These are phyloP conservation scores for Mimumesa dahlbomi DNA, from an alignment of 2,888 invertebrate genomes.

Conservation along the genomic window DNA sequence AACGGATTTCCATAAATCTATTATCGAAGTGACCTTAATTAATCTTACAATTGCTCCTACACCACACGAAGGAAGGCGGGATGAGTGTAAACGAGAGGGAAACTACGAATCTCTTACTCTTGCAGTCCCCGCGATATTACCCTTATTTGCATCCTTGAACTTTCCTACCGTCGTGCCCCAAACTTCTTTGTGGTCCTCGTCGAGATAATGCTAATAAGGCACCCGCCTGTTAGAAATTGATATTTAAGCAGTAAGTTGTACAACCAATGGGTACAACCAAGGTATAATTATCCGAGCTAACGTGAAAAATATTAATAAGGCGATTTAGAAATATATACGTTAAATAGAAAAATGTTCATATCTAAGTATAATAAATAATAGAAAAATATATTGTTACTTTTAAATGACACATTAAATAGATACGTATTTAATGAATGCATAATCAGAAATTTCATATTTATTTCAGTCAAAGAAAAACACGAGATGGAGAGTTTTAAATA, in stretches of 20 bases:
- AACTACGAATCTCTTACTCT: constrained; percentile 35
- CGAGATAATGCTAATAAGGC: constrained; percentile 61
- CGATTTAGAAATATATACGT: not conserved
- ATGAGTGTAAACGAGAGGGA: constrained; percentile 51
- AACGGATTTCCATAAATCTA: not conserved
- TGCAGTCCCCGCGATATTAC: constrained; percentile 48
- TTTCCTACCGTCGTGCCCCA: constrained; percentile 46
- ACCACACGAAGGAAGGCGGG: not conserved
- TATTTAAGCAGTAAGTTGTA: constrained; percentile 63
- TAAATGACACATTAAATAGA: not conserved
- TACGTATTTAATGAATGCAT: not conserved
- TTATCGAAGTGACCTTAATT: not conserved
- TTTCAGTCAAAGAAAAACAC: too few species aligned
- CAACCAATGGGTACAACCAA: constrained; percentile 44
- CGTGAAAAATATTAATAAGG: not conserved
- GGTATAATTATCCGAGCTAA: not conserved
- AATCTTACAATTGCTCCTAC: not conserved
- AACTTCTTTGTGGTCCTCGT: constrained; percentile 59
- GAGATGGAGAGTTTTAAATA: constrained; percentile 10
- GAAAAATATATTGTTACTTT: not conserved
- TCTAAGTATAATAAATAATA: not conserved
- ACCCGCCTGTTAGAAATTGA: constrained; percentile 61
- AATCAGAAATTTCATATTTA: not conserved
- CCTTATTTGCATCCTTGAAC: constrained; percentile 64
- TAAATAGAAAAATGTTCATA: not conserved